phyloP scores from a whole-genome alignment of 1,140 invertebrate genomes.

The Elysia chlorotica region DNA sequence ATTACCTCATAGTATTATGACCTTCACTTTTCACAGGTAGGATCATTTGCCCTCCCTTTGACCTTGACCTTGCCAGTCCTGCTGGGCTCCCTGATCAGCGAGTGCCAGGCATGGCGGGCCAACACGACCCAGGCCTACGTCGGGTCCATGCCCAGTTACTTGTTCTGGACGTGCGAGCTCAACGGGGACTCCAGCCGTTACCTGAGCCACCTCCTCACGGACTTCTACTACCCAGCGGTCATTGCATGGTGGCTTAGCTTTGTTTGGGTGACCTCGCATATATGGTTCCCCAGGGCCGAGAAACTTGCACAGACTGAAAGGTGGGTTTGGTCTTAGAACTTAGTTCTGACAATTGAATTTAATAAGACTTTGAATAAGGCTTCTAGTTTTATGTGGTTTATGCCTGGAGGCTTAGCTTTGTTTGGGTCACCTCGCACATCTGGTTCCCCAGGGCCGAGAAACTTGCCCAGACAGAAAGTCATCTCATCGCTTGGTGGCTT shows the following conservation, averaged over 20 bases:
- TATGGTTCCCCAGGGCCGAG: conserved; percentile 52
- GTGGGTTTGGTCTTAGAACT: conserved; percentile 24
- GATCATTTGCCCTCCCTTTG: conserved; percentile 54
- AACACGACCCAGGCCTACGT: conserved; percentile 8
- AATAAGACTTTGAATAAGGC: too few species aligned
- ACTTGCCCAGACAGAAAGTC: too few species aligned
- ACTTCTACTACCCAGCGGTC: conserved; percentile 42
- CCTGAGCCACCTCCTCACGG: conserved; percentile 32
- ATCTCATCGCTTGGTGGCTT: conserved; percentile 48
- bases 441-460: too few species aligned
- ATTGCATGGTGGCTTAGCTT: conserved; percentile 51
- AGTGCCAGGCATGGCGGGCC: conserved; percentile 41
- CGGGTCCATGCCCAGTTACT: conserved; percentile 35
- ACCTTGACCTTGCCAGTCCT: conserved; percentile 50
- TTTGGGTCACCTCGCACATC: too few species aligned
- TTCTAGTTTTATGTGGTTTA: too few species aligned
- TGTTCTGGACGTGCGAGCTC: conserved; percentile 52
- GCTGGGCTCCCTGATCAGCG: conserved; percentile 44
- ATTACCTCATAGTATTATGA: not conserved
- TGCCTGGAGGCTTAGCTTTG: too few species aligned
- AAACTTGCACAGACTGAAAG: conserved; percentile 50
- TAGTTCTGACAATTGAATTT: too few species aligned
- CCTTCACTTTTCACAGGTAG: conserved; percentile 18
- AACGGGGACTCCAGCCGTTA: conserved; percentile 36
- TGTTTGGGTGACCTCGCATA: conserved; percentile 49